These are phyloP conservation scores for Scytalopus superciliaris DNA, from an alignment of 2,113 vertebrate species.

Conservation along the genomic window DNA sequence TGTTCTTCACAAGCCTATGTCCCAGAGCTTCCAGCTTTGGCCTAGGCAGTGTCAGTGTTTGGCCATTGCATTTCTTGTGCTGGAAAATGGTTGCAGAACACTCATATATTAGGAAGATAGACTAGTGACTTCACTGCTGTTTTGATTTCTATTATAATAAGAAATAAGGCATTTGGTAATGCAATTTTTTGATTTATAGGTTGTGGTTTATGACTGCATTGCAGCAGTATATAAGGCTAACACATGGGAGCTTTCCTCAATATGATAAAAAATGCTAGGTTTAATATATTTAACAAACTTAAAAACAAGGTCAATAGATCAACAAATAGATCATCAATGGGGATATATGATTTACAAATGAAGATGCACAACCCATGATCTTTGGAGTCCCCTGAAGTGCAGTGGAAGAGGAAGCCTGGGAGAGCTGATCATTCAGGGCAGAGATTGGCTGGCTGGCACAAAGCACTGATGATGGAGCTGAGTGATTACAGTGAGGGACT, in stretches of 20 bases:
- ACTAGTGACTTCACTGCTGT: not conserved
- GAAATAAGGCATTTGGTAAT: not conserved
- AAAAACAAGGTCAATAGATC: not conserved
- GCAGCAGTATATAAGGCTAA: not conserved
- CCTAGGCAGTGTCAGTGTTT: not conserved
- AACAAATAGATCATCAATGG: not conserved
- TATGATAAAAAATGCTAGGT: no score
- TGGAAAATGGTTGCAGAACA: not conserved
- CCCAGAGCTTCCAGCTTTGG: not conserved
- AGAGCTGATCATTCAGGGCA: not conserved
- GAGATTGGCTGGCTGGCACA: not conserved
- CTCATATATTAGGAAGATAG: not conserved
- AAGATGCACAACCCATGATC: no score
- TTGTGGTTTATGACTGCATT: not conserved
- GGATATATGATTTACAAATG: not conserved
- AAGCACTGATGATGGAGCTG: not conserved
- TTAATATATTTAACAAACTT: not conserved
- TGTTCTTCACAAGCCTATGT: not conserved
- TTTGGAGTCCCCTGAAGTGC: not conserved
- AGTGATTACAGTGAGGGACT: accelerated
- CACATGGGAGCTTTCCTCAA: no score
- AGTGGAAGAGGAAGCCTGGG: not conserved
- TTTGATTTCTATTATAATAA: not conserved
- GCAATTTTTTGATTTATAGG: not conserved
- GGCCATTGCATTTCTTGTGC: not conserved